Percentiles rank a stretch among this genome's conserved stretches.
Conservation (phyloP, 2,888 invertebrate genomes). For the Meiosimyza platycephala region DNA sequence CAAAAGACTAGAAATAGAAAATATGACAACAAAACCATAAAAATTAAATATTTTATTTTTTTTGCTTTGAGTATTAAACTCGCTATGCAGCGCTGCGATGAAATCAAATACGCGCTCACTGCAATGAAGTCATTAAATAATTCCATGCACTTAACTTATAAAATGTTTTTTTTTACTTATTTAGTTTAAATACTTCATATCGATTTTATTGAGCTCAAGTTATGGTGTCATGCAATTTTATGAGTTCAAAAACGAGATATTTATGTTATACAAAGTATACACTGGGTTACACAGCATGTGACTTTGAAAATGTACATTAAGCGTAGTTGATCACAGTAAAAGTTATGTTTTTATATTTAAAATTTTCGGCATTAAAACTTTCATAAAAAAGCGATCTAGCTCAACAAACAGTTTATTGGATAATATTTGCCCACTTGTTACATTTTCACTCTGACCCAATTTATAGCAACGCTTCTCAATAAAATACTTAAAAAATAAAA, state of each 20-base stretch:
- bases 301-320: too few relatives aligned
- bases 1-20: conserved; percentile 11
- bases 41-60: neutral
- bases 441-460: conserved; percentile 57
- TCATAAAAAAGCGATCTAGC: too few relatives aligned
- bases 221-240: neutral
- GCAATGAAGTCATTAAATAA: conserved; percentile 35
- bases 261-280: neutral
- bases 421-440: conserved; percentile 42
- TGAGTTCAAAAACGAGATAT: neutral
- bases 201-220: neutral
- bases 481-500: conserved; percentile 30
- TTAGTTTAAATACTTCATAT: neutral
- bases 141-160: neutral
- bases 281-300: too few relatives aligned
- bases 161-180: neutral
- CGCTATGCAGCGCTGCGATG: too few relatives aligned
- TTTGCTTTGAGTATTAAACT: neutral
- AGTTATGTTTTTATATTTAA: conserved; percentile 12
- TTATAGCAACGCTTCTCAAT: conserved; percentile 48
- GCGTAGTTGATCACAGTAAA: too few relatives aligned
- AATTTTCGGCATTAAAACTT: too few relatives aligned
- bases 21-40: conserved; percentile 9
- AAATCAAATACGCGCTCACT: neutral
- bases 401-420: too few relatives aligned